These are phyloP conservation scores for Gerosis bhagava DNA, from an alignment of 2,888 invertebrate genomes.

Conservation along the genomic window DNA sequence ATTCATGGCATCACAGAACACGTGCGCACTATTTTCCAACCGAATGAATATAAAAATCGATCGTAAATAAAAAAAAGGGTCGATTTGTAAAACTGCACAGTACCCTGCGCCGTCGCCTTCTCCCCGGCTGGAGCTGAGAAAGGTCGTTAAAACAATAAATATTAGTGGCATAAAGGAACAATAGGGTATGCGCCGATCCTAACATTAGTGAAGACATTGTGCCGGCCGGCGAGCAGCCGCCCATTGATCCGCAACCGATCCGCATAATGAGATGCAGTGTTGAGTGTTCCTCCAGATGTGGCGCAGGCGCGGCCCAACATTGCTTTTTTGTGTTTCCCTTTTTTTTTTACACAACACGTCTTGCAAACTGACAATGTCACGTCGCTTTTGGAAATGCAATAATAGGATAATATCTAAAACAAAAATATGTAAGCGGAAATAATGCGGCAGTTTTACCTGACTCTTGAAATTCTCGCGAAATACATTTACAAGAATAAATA, in stretches of 20 bases:
- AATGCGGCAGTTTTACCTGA: no score
- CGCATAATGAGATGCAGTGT: conserved; percentile 76
- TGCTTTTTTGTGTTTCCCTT: conserved; percentile 65
- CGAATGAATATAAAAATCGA: conserved; percentile 24
- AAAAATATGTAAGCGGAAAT: no score
- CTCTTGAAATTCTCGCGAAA: no score
- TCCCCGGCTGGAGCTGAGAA: conserved; percentile 9
- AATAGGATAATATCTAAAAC: no score
- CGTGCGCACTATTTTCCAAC: conserved; percentile 22
- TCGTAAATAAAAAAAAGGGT: conserved; percentile 22
- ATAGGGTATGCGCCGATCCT: conserved; percentile 29
- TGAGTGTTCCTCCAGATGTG: conserved; percentile 76
- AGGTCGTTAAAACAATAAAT: conserved; percentile 26
- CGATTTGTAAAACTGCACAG: conserved; percentile 21
- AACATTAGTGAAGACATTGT: conserved; percentile 26
- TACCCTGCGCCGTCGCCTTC: conserved; percentile 7
- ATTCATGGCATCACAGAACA: conserved; percentile 23
- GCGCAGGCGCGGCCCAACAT: conserved; percentile 71
- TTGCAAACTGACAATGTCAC: conserved; percentile 43
- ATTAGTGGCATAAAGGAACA: conserved; percentile 31
- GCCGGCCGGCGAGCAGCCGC: conserved; percentile 37
- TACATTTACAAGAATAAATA: no score
- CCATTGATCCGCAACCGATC: conserved; percentile 69
- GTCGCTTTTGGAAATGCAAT: conserved; percentile 31
- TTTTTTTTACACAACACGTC: conserved; percentile 49